Conservation (phyloP, 2,113 vertebrate genomes). For the Anser cygnoides region DNA sequence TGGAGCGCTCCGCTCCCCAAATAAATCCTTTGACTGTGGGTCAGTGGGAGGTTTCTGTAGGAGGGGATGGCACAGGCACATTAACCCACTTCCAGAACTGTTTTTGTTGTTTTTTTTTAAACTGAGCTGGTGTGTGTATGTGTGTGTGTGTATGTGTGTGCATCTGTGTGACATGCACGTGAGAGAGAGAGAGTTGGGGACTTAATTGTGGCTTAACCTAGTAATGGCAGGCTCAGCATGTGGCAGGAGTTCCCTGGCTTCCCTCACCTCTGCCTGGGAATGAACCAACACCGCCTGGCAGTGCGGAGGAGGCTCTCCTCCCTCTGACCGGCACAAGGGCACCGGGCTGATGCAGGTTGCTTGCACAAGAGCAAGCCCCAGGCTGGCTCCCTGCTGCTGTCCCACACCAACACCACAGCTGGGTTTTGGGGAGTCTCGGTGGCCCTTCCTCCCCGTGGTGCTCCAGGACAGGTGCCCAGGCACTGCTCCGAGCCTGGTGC, state of each 20-base stretch:
- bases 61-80: neutral
- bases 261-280: neutral
- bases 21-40: neutral
- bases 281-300: too few species aligned
- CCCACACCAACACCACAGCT: too few species aligned
- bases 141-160: too few species aligned
- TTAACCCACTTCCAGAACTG: neutral
- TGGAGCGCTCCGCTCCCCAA: neutral
- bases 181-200: neutral
- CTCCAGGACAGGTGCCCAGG: too few species aligned
- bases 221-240: rapidly evolving
- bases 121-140: rapidly evolving
- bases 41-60: neutral
- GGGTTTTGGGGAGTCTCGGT: too few species aligned
- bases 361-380: too few species aligned
- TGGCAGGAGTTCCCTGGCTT: neutral
- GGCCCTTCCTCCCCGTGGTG: too few species aligned
- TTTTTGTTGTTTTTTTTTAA: neutral
- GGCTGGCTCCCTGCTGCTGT: too few species aligned
- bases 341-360: neutral
- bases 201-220: neutral
- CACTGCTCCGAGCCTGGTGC: too few species aligned
- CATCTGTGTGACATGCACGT: rapidly evolving
- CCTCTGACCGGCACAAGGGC: neutral
- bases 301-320: neutral